Evolutionary conservation across 1,140 invertebrate genomes (phyloP), one percentile per base, ranked within the genome.

Genomic region (Drosophila sturtevanti): DNA sequence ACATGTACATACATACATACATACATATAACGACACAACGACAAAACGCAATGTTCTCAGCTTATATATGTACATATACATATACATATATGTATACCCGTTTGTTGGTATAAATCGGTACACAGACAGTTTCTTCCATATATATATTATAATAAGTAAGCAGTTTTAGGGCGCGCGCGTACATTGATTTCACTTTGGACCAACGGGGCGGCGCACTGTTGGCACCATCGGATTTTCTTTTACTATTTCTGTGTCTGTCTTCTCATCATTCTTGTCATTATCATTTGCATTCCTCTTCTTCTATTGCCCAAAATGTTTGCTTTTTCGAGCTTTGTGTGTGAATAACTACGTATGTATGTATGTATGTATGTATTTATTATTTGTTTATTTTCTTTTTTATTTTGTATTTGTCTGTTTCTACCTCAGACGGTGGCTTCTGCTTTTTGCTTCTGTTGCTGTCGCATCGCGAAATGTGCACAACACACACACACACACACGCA

Each of bases 301-400:
- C 37, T 51, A 67, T 59, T 63, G 64, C 22, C 38, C 31, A 56
- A 41, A 60, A 22, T 41, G 34, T 48, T 66, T 31, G 56, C 61
- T 59, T 41, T 11, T 38, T 55, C 5, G 27, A 34, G n/a, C 2
- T 24, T 2, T 54, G 18, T 48, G 41, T 52, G 22, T 48, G 18
- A 54, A 37, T 34, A 18, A 35, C n/a, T n/a, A n/a, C n/a, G n/a
- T n/a, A n/a, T n/a, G n/a, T n/a, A n/a, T n/a, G n/a, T n/a, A n/a
- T n/a, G n/a, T n/a, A n/a, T n/a, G n/a, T n/a, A n/a, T n/a, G 35
- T 58, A 31, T 59, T 73, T 73, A 77, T 70, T 77, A 77, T 66
- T 72, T 74, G 75, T 77, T 73, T 74, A 74, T 66, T 69, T 74
- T 64, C 68, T 72, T 72, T 67, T 58, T 68, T 27, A 63, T 60